phyloP scores from a whole-genome alignment of 2,888 invertebrate species.

The Tachina grossa region DNA sequence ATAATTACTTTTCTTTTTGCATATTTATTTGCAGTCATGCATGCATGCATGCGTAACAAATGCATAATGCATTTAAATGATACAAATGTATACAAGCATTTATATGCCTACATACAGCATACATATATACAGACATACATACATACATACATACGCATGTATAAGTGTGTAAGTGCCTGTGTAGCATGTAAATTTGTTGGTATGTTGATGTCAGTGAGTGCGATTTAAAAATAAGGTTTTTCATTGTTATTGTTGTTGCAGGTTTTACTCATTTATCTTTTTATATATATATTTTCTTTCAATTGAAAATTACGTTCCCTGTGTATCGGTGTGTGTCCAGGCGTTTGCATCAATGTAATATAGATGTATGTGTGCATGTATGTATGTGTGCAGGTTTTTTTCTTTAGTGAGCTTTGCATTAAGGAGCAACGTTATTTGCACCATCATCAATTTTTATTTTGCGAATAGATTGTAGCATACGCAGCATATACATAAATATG shows the following conservation, averaged over 20 bases:
- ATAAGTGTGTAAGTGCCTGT: not conserved
- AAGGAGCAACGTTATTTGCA: conserved; percentile 67
- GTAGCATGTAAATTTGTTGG: not conserved
- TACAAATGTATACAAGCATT: conserved; percentile 3
- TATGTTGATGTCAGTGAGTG: conserved; percentile 26
- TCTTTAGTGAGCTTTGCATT: conserved; percentile 46
- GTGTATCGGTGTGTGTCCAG: not conserved
- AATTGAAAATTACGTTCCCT: conserved; percentile 61
- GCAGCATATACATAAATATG: not conserved
- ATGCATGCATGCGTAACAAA: conserved; percentile 58
- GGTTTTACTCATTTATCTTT: conserved; percentile 65
- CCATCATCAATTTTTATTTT: conserved; percentile 66
- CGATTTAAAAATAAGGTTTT: conserved; percentile 32
- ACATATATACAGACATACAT: not conserved
- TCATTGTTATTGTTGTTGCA: conserved; percentile 17
- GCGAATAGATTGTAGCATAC: conserved; percentile 27
- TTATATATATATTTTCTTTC: conserved; percentile 65
- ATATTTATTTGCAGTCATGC: conserved; percentile 59
- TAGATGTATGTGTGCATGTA: not conserved
- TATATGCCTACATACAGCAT: too few relatives aligned
- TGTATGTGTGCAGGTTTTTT: conserved; percentile 12
- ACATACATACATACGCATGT: not conserved
- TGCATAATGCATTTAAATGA: conserved; percentile 50
- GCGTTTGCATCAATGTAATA: too few relatives aligned
- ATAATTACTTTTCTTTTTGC: conserved; percentile 60